Percentiles rank a stretch among this genome's conserved stretches.
Conservation (phyloP, 2,888 invertebrate species). For the Caenorhabditis auriculariae region DNA sequence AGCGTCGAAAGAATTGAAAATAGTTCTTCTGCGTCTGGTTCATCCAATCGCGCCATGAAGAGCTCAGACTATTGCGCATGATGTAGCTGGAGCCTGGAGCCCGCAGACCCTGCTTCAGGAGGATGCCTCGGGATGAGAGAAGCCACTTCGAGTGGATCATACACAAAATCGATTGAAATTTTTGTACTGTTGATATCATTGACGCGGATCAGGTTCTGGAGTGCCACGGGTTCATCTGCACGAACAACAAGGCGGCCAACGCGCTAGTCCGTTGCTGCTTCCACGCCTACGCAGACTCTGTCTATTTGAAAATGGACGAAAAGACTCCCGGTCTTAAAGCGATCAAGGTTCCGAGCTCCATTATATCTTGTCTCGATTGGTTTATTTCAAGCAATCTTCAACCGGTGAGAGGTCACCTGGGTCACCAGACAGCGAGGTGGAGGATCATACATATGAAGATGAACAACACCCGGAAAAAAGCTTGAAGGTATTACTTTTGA, state of each 20-base stretch:
- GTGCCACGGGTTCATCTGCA: slow-evolving; percentile 97
- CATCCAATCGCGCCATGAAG: no score
- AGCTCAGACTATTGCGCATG: no score
- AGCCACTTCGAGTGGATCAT: no score
- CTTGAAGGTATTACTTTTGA: no score
- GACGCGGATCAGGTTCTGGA: slow-evolving; percentile 71
- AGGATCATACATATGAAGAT: slow-evolving; percentile 32
- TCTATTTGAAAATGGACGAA: slow-evolving; percentile 70
- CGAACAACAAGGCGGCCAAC: slow-evolving; percentile 92
- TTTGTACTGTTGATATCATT: background rate
- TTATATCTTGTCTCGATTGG: no score
- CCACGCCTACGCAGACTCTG: slow-evolving; percentile 94
- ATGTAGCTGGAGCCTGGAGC: background rate
- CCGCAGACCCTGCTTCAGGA: no score
- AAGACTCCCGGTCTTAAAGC: slow-evolving; percentile 49
- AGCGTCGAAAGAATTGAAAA: no score
- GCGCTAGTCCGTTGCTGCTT: slow-evolving; percentile 86
- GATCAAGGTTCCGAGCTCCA: slow-evolving; percentile 31
- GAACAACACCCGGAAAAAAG: slow-evolving; percentile 24
- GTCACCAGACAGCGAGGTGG: slow-evolving; percentile 32
- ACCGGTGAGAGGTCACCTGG: slow-evolving; percentile 31
- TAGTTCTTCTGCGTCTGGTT: no score
- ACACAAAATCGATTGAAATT: background rate
- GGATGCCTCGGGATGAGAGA: no score
- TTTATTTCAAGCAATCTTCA: slow-evolving; percentile 19